Base-by-base conservation (phyloP, 2,797 vertebrate species). In the Paratrypauchen microcephalus region DNA sequence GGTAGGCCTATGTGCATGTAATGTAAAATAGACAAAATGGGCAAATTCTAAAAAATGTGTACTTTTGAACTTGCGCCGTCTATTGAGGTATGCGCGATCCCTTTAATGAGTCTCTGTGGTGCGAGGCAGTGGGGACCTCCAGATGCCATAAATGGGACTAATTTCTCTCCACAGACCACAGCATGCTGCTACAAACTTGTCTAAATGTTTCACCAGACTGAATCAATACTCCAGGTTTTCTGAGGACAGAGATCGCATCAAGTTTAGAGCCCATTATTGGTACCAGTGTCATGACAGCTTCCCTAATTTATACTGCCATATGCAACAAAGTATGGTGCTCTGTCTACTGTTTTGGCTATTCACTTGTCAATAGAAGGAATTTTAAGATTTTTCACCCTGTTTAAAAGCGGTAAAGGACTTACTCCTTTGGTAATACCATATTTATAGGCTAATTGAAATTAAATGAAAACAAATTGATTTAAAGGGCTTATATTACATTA, bases 101-200 rank as follows among this genome's bases (percentile, higher is more conserved):
- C 18, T 50, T 65, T 82, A 82, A 85, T 68, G 76, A 76, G 72
- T 71, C 73, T 24, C 78, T 28, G 1, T 24, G 66, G 64, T 74
- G 0, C 58, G 52, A 76, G 71, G 56, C 59, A 61, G 41, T 54
- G 52, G 75, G 69, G 62, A 79, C 50, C 67, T 65, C 39, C 70
- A 75, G 74, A 72, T 73, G 52, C 65, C 54, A 32, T 75, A 69
- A 79, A 69, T 62, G 60, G 41, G 79, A 69, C 55, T 77, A 71
- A 75, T 81, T 73, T 64, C 28, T 77, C 68, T 83, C 70, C 63
- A 60, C 60, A 75, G 66, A 71, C 52, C 64, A 54, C n/a, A 73
- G 32, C 24, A n/a, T 23, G 12, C 64, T 24, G 24, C 50, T 6
- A 32, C 47, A 65, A 6, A 63, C 28, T 65, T 72, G 41, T 79